These are phyloP conservation scores for Stichodactyla mertensii DNA, from an alignment of 64 coral and sea anemone genomes.

Conservation along the genomic window DNA sequence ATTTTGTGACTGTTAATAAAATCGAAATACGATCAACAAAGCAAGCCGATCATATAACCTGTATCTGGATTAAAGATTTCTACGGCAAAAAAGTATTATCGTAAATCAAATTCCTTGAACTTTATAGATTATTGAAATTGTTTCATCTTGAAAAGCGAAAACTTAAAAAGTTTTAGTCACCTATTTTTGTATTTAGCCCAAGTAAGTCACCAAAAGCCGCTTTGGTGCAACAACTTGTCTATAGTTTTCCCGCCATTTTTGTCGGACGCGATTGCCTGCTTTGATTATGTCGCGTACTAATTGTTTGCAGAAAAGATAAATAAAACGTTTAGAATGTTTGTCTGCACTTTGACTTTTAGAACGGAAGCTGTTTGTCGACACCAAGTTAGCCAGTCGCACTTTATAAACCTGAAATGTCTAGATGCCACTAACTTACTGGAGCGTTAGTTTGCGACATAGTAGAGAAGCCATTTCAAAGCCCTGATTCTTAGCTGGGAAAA, in stretches of 20 bases:
- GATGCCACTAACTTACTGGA: too few species aligned
- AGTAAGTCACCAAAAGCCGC: not conserved
- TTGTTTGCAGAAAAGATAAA: conserved; percentile 11
- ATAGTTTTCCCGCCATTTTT: not conserved
- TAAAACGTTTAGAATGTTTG: conserved; percentile 13
- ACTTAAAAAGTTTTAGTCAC: not conserved
- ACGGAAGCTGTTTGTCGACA: conserved; percentile 11
- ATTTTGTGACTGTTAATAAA: not conserved
- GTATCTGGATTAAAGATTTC: conserved; percentile 13
- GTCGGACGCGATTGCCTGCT: not conserved
- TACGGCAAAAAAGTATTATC: conserved; percentile 9
- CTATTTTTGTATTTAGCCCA: not conserved
- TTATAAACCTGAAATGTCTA: not conserved
- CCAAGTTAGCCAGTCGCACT: not conserved
- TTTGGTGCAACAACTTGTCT: not conserved
- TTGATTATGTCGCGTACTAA: not conserved
- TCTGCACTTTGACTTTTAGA: not conserved
- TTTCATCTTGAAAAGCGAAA: not conserved
- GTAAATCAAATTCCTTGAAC: not conserved
- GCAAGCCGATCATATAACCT: not conserved
- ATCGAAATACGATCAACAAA: conserved; percentile 1
- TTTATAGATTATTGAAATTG: not conserved
- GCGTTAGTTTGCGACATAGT: too few species aligned
- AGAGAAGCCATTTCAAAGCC: too few species aligned
- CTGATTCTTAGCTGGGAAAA: too few species aligned